Evolutionary conservation across 2,113 vertebrate genomes (phyloP).

Genomic region (Gila orcuttii): DNA sequence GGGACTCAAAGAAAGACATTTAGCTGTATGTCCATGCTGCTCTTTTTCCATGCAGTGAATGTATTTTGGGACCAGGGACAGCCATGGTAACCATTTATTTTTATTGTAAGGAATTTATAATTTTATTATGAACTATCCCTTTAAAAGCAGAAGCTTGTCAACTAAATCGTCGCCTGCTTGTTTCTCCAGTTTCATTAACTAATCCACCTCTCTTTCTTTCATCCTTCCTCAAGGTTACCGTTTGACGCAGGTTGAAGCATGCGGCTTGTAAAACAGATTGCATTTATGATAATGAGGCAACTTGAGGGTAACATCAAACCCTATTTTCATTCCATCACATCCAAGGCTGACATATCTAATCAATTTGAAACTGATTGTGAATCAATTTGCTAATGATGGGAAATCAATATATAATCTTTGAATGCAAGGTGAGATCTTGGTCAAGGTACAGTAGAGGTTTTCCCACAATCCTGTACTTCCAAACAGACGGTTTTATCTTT

Average conservation of each 20-base stretch:
- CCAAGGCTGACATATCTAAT: constrained; percentile 56
- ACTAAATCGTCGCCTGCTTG: constrained; percentile 52
- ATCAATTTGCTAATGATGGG: constrained; percentile 55
- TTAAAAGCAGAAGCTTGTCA: constrained; percentile 38
- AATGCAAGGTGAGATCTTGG: constrained; percentile 48
- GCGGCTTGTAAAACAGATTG: constrained; percentile 42
- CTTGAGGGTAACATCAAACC: constrained; percentile 26
- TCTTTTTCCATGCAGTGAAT: neutral
- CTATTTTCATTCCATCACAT: constrained; percentile 46
- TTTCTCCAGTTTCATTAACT: constrained; percentile 53
- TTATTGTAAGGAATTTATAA: neutral
- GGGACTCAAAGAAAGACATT: neutral
- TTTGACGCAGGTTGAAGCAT: constrained; percentile 33
- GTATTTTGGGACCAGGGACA: neutral
- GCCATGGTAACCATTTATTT: neutral
- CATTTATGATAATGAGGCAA: constrained; percentile 34
- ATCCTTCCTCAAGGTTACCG: constrained; percentile 30
- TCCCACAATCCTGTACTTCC: neutral
- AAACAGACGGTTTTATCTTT: constrained; percentile 64
- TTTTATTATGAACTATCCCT: neutral
- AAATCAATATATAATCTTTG: constrained; percentile 67
- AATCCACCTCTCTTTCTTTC: constrained; percentile 14
- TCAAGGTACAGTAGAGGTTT: constrained; percentile 38
- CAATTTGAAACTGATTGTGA: constrained; percentile 62
- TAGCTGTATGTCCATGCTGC: neutral